These are phyloP conservation scores for Seira ritae DNA, from an alignment of 2,888 invertebrate species.

Conservation along the genomic window DNA sequence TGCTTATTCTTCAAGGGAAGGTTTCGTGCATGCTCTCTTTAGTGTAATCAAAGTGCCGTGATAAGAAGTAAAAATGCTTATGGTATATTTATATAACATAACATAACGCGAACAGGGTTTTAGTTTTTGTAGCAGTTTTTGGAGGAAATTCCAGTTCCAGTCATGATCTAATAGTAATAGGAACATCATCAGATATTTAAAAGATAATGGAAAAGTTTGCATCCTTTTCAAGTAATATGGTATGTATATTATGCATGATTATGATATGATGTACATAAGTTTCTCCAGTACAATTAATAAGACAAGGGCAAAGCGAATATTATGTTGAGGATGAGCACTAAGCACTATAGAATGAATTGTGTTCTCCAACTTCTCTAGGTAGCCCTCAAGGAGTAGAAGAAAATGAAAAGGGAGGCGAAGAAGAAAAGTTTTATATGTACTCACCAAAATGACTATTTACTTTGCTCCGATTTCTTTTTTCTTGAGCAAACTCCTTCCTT, in stretches of 20 bases:
- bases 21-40: conserved; percentile 35
- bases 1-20: not conserved
- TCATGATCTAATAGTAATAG: too few relatives aligned
- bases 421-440: conserved; percentile 3
- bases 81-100: not conserved
- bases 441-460: conserved; percentile 8
- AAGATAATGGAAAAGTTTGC: too few relatives aligned
- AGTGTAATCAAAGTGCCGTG: conserved; percentile 34
- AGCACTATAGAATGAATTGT: conserved; percentile 1
- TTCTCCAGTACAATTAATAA: not conserved
- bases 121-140: too few relatives aligned
- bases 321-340: too few relatives aligned
- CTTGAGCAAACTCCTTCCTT: conserved; percentile 1
- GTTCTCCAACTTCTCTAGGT: not conserved
- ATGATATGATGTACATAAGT: too few relatives aligned
- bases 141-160: too few relatives aligned
- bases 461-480: not conserved
- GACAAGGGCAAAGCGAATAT: not conserved
- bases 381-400: not conserved
- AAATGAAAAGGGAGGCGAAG: not conserved
- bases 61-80: not conserved
- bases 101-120: too few relatives aligned
- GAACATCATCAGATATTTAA: too few relatives aligned
- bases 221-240: too few relatives aligned
- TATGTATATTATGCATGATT: too few relatives aligned